These are phyloP conservation scores for Calliphora vomitoria DNA, from an alignment of 2,888 invertebrate genomes.

Conservation along the genomic window DNA sequence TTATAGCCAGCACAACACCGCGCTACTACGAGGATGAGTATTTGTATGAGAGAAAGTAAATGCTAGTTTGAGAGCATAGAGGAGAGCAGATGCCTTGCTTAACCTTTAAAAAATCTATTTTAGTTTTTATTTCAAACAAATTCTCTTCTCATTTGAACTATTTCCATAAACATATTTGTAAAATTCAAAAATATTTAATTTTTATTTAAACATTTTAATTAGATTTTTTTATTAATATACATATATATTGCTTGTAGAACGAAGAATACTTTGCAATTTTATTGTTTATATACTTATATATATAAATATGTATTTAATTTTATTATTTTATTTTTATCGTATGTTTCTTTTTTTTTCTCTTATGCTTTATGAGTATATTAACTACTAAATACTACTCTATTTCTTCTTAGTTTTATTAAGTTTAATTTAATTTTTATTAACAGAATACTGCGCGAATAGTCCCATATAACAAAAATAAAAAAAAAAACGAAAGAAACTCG, in stretches of 20 bases:
- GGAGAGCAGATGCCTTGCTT: neutral
- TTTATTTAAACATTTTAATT: constrained; percentile 15
- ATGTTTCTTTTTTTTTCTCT: constrained; percentile 32
- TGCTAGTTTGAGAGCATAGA: neutral
- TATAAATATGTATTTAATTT: constrained; percentile 48
- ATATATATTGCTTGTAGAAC: constrained; percentile 17
- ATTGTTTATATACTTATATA: neutral
- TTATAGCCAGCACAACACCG: constrained; percentile 83
- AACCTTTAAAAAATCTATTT: constrained; percentile 10
- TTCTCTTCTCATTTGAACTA: neutral
- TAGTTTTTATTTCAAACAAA: neutral
- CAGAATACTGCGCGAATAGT: constrained; percentile 70
- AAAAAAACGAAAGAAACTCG: constrained; percentile 42
- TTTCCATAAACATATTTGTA: constrained; percentile 14
- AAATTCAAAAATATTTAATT: constrained; percentile 17
- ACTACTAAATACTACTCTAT: constrained; percentile 51
- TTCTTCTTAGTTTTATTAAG: constrained; percentile 66
- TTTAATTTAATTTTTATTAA: constrained; percentile 71
- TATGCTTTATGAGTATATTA: constrained; percentile 59
- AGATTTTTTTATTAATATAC: neutral
- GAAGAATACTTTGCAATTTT: constrained; percentile 35
- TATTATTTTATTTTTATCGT: constrained; percentile 53
- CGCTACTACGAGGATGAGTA: constrained; percentile 84
- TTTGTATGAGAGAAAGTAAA: constrained; percentile 82
- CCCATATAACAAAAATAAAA: constrained; percentile 60